Evolutionary conservation across 2,113 vertebrate genomes (phyloP), one percentile per base, ranked within the genome.

Genomic region (Cyphomyrus plagiostoma): DNA sequence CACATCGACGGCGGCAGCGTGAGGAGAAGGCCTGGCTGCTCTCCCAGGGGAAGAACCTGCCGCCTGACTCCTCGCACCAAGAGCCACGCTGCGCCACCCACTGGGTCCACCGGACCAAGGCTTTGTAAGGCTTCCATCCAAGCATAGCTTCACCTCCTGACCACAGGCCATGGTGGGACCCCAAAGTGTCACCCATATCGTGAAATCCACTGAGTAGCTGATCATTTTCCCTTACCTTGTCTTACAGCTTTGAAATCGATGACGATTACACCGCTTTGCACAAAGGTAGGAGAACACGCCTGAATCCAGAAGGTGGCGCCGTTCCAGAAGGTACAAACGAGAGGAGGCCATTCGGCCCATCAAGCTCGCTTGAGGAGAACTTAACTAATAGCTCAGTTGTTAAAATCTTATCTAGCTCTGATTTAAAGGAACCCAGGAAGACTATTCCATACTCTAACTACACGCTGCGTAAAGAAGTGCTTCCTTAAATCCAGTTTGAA

Each of bases 201-300:
- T 84, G 45, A 84, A 86, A 53, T n/a, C 45, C n/a, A 30, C n/a
- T 0, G 48, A 86, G 48, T 26, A 46, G 83, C 83, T n/a, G 23
- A 46, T 50, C 15, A 86, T 4, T 15, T n/a, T 26, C 26, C 50
- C 30, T 89, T 92, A 35, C 93, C 90, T 77, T 45, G 88, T 87
- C 30, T 95, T 95, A 84, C 94, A 99, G 98, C 92, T 98, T 97
- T 93, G 98, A 99, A 89, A 93, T 99, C 84, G 98, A 99, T 1
- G 98, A 99, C 1, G 98, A 99, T 92, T 98, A 98, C 93, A 98
- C 98, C 0, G 97, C 97, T 91, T 96, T 99, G 92, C 99, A 99
- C 91, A 99, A 99, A 99, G 98, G 98, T 99, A 92, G 91, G 96
- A 88, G 19, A 82, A 21, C n/a, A 70, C 3, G 3, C 26, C 62